Evolutionary conservation across 2,113 vertebrate genomes (phyloP).

Genomic region (Columba livia): DNA sequence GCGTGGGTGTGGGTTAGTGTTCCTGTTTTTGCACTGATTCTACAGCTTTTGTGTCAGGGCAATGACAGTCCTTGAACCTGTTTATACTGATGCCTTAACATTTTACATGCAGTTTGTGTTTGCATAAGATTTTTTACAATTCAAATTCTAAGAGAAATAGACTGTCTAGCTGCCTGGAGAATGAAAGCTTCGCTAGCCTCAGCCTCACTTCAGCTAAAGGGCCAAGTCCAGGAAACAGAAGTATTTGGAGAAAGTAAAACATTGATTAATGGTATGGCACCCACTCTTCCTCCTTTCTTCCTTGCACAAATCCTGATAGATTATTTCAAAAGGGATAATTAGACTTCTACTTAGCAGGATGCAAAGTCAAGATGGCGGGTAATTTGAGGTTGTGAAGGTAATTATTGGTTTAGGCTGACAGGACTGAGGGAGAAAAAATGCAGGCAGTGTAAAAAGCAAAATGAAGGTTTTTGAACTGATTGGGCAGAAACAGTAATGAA

Average conservation of each 20-base stretch:
- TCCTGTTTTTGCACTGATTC: background rate
- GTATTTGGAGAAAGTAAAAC: background rate
- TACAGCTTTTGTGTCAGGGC: background rate
- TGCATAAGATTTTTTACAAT: background rate
- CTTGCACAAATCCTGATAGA: background rate
- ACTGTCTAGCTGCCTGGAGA: background rate
- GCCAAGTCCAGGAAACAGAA: background rate
- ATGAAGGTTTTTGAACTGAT: background rate
- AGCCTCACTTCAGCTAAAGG: background rate
- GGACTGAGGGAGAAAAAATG: background rate
- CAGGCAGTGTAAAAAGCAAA: background rate
- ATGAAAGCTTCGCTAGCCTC: background rate
- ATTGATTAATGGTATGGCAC: background rate
- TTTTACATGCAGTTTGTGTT: background rate
- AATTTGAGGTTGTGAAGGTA: background rate
- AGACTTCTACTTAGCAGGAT: background rate
- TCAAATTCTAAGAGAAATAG: background rate
- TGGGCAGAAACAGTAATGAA: background rate
- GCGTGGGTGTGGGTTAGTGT: background rate
- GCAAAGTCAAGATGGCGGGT: background rate
- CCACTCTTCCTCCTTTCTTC: background rate
- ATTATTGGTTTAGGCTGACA: background rate
- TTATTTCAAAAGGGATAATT: background rate
- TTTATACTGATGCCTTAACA: background rate
- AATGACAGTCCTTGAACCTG: background rate